A percentile compares a stretch with the other conserved stretches of the same genome.
phyloP scores from a whole-genome alignment of 2,113 vertebrate species.

The Microtus richardsoni region DNA sequence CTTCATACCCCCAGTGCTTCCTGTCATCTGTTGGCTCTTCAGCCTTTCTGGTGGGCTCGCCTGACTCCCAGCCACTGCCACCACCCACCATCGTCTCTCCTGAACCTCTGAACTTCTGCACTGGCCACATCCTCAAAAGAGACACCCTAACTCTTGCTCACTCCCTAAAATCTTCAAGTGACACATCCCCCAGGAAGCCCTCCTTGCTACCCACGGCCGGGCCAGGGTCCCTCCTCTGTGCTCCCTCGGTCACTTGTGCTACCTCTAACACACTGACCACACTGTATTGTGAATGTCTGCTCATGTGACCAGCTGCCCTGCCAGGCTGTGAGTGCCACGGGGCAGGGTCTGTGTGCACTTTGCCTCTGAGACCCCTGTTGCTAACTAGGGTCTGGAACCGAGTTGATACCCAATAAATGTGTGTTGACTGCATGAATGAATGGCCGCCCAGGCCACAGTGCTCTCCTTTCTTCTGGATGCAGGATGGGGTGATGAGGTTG shows the following conservation, averaged over 20 bases:
- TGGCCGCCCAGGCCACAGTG: neutral
- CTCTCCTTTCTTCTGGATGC: neutral
- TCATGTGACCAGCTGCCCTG: neutral
- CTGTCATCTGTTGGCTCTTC: neutral
- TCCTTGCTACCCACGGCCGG: neutral
- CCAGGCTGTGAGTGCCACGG: neutral
- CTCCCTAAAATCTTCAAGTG: neutral
- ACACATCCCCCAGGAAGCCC: conserved; percentile 52
- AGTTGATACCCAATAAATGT: conserved; percentile 72
- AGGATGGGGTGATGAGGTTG: neutral
- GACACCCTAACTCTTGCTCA: conserved; percentile 53
- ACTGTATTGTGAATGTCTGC: conserved; percentile 67
- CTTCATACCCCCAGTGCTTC: neutral
- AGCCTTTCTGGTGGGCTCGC: neutral
- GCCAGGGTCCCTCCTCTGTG: conserved; percentile 66
- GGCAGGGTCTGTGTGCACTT: neutral
- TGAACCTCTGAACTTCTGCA: neutral
- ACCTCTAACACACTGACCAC: conserved; percentile 81
- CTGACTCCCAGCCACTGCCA: neutral
- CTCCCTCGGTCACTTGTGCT: conserved; percentile 71
- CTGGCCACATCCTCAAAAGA: neutral
- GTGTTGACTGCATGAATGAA: conserved; percentile 70
- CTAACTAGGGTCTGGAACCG: conserved; percentile 10
- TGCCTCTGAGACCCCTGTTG: conserved; percentile 9
- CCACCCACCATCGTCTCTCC: neutral